Conservation (phyloP, 2,888 invertebrate species). For the Euplagia quadripunctaria region DNA sequence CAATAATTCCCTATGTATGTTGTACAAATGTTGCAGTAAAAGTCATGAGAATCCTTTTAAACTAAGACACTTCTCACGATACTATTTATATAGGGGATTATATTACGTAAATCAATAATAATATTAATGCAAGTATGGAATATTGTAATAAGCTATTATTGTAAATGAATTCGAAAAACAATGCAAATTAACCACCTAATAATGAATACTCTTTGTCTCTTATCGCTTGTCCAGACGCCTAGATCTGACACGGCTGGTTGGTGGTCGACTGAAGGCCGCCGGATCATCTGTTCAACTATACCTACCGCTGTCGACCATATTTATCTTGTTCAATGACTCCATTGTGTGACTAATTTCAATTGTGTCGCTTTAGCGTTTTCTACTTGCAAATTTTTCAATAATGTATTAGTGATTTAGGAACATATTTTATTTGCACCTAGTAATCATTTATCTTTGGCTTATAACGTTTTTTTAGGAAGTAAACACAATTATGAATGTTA, state of each 20-base stretch:
- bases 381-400: not conserved
- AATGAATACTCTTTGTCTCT: not conserved
- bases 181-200: too few relatives aligned
- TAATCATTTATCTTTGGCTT: too few relatives aligned
- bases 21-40: too few relatives aligned
- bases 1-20: too few relatives aligned
- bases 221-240: not conserved
- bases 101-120: too few relatives aligned
- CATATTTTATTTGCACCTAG: not conserved
- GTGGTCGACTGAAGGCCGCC: constrained; percentile 51
- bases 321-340: constrained; percentile 22
- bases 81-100: too few relatives aligned
- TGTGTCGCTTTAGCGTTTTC: not conserved
- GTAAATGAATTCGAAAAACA: too few relatives aligned
- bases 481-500: not conserved
- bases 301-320: constrained; percentile 19
- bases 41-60: too few relatives aligned
- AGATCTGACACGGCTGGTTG: constrained; percentile 11
- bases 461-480: not conserved
- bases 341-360: constrained; percentile 4
- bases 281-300: constrained; percentile 46
- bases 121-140: too few relatives aligned
- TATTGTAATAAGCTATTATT: too few relatives aligned
- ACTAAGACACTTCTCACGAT: too few relatives aligned
- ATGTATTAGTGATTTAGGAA: not conserved